Conservation (phyloP, 2,888 invertebrate genomes). For the Tetragnatha montana region DNA sequence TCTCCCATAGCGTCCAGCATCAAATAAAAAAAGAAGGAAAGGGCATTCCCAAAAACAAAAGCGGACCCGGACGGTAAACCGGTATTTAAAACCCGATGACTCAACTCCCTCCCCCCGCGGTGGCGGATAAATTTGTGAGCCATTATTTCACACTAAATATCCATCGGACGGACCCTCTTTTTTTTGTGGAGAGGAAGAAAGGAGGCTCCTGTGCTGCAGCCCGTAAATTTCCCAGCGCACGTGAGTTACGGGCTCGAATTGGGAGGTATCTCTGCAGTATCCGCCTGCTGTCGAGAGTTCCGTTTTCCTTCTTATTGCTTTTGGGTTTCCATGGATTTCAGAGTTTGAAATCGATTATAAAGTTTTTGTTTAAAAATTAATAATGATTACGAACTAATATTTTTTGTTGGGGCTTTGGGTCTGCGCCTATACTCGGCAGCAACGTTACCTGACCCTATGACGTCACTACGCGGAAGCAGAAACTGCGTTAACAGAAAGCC, state of each 20-base stretch:
- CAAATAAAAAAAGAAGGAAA: constrained; percentile 7
- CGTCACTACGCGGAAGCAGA: no score
- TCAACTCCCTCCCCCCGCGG: neutral
- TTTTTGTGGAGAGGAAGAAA: neutral
- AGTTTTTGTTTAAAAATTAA: no score
- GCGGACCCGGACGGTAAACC: neutral
- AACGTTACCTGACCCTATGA: no score
- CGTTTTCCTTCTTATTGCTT: no score
- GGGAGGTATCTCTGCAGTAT: neutral
- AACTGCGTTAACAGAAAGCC: no score
- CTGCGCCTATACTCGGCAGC: no score
- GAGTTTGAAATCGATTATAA: no score
- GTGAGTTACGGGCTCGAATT: neutral
- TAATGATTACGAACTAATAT: no score
- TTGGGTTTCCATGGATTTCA: no score
- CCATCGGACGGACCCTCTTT: neutral
- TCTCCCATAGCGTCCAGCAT: no score
- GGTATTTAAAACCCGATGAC: neutral
- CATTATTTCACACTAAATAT: constrained; percentile 31
- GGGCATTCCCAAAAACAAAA: neutral
- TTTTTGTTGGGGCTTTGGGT: no score
- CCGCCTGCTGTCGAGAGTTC: no score
- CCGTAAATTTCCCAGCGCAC: neutral
- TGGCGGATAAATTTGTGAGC: constrained; percentile 16
- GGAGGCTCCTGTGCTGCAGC: constrained; percentile 3